phyloP scores from a whole-genome alignment of 2,797 vertebrate genomes.

The Diglossa cyanea region DNA sequence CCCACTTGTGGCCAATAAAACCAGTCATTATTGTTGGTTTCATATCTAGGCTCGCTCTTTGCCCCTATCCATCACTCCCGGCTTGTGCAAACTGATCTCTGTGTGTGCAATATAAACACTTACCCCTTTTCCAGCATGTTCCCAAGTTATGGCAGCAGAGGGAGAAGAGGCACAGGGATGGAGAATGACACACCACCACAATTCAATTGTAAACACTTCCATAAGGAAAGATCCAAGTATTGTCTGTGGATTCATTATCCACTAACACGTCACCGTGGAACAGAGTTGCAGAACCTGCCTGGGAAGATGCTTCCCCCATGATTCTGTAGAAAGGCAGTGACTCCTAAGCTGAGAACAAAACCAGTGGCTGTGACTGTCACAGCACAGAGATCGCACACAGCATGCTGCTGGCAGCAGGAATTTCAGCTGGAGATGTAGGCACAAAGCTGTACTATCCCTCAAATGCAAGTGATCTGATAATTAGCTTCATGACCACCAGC shows the following conservation, averaged over 20 bases:
- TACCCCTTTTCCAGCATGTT: not conserved
- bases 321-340: not conserved
- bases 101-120: not conserved
- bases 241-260: not conserved
- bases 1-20: not conserved
- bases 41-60: not conserved
- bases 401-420: not conserved
- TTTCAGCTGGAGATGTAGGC: not conserved
- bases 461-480: not conserved
- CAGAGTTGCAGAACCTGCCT: not conserved
- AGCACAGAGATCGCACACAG: not conserved
- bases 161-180: not conserved
- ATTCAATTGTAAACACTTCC: not conserved
- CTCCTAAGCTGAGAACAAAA: not conserved
- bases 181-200: not conserved
- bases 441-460: not conserved
- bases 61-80: not conserved
- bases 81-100: not conserved
- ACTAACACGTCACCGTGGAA: accelerated
- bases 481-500: not conserved
- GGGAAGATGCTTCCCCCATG: not conserved
- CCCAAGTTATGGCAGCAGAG: not conserved
- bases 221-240: not conserved
- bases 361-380: not conserved
- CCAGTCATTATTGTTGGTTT: not conserved